phyloP scores from a whole-genome alignment of 2,797 vertebrate species.

The Lagocephalus sceleratus region DNA sequence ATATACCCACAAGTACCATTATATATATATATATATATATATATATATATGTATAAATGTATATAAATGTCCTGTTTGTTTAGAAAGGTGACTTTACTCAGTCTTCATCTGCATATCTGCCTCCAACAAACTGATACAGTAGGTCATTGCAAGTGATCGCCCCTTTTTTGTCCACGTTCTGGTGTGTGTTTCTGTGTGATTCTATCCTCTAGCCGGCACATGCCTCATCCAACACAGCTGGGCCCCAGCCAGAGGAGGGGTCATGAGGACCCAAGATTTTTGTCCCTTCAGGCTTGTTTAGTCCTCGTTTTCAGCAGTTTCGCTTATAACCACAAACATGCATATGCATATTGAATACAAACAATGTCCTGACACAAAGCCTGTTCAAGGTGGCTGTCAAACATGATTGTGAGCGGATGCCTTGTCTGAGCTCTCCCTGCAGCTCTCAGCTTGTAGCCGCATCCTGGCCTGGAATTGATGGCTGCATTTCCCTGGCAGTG shows the following conservation, averaged over 20 bases:
- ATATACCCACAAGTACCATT: too few relatives aligned
- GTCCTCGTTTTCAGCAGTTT: slow-evolving; percentile 44
- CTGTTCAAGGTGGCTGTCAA: slow-evolving; percentile 9
- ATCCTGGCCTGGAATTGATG: slow-evolving; percentile 30
- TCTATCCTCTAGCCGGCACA: slow-evolving; percentile 72
- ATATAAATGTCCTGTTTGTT: too few relatives aligned
- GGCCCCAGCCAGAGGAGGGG: slow-evolving; percentile 63
- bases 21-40: too few relatives aligned
- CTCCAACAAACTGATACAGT: too few relatives aligned
- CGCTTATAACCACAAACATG: slow-evolving; percentile 1
- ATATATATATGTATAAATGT: too few relatives aligned
- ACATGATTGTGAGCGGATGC: slow-evolving; percentile 2
- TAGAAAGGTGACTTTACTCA: too few relatives aligned
- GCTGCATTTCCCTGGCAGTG: slow-evolving; percentile 31
- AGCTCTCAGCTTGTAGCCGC: slow-evolving; percentile 4
- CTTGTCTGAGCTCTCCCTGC: not conserved
- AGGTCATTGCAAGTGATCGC: too few relatives aligned
- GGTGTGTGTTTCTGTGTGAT: slow-evolving; percentile 29
- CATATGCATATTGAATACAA: slow-evolving; percentile 39
- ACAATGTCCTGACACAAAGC: slow-evolving; percentile 43
- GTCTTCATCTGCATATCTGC: too few relatives aligned
- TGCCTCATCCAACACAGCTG: slow-evolving; percentile 68
- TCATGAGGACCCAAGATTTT: slow-evolving; percentile 53
- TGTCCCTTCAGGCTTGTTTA: slow-evolving; percentile 54
- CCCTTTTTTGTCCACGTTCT: not conserved